Evolutionary conservation across 2,888 invertebrate species (phyloP).

Genomic region (Bombylius discolor): DNA sequence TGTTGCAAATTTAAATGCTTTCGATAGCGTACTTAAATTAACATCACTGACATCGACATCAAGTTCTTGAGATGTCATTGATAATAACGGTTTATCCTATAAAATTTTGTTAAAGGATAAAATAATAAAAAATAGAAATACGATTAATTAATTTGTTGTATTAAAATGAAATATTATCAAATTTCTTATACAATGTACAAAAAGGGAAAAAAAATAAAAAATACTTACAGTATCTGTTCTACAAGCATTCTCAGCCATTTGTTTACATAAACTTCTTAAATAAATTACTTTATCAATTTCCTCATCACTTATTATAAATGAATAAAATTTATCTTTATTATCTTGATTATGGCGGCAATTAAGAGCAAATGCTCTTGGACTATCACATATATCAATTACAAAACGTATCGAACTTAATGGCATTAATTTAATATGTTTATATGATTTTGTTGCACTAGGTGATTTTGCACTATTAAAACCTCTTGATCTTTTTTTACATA

Average conservation of each 20-base stretch:
- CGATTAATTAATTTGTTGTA: too few species aligned
- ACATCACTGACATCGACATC: conserved; percentile 82
- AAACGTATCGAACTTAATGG: conserved; percentile 78
- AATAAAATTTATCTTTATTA: conserved; percentile 73
- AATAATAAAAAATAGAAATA: not conserved
- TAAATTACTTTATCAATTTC: conserved; percentile 70
- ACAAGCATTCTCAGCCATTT: conserved; percentile 86
- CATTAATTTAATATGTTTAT: conserved; percentile 83
- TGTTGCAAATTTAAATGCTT: conserved; percentile 80
- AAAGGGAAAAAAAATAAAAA: not conserved
- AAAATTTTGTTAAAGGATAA: conserved; percentile 2
- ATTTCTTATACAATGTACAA: not conserved
- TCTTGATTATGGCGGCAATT: conserved; percentile 78
- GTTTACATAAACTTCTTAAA: conserved; percentile 70
- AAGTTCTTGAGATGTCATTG: conserved; percentile 48
- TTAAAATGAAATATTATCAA: not conserved
- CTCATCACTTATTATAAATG: conserved; percentile 75
- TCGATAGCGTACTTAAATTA: conserved; percentile 73
- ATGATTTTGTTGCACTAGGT: conserved; percentile 65
- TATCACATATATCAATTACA: conserved; percentile 81
- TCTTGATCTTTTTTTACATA: conserved; percentile 74
- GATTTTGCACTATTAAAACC: conserved; percentile 57
- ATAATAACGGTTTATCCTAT: conserved; percentile 32
- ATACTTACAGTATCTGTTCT: conserved; percentile 76
- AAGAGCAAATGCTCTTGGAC: conserved; percentile 80